Evolutionary conservation across 1,140 invertebrate species (phyloP), one percentile per base, ranked within the genome.

Genomic region (Pteromalus puparum): DNA sequence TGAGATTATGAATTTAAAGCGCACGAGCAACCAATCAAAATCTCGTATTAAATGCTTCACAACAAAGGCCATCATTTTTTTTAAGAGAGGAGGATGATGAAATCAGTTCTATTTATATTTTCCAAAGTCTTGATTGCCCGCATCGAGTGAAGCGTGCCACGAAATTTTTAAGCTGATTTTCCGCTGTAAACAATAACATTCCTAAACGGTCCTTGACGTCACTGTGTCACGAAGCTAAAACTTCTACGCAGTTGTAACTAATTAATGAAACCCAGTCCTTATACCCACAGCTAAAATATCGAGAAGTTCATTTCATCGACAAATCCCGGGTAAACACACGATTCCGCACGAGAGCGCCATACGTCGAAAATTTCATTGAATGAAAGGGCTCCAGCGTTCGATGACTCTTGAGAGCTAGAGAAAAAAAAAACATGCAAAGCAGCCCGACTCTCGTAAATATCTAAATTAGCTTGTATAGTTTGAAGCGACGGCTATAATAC

Each of bases 401-500:
- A 76, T 76, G 74, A 76, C 74, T 48, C 24, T n/a, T 53, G 72
- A 74, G 15, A 74, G 72, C 4, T 2, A 26, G 7, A 68, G 10
- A 28, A 70, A n/a, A 76, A 12, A 70, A 26, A 13, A 70, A n/a
- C 18, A 74, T 74, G 72, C 34, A 74, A 74, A 74, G 53, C 53
- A 61, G 53, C 21, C 15, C 1, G 34, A 42, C 34, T 70, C 15
- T 74, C 30, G 34, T n/a, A 74, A 74, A 34, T 30, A 74, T 74
- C 72, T 42, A 74, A 74, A 74, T 74, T 74, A 74, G 34, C 72
- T 30, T 30, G 72, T 70, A 70, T 15, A 70, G 67, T 68, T 30
- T 10, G 26, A n/a, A 67, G 3, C 26, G 67, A 12, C 67, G 67
- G 67, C 24, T 12, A n/a, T 26, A 26, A n/a, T 26, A 26, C 13